Evolutionary conservation across 2,797 vertebrate species (phyloP), one percentile per base, ranked within the genome.

Genomic region (Epinephelus coioides): DNA sequence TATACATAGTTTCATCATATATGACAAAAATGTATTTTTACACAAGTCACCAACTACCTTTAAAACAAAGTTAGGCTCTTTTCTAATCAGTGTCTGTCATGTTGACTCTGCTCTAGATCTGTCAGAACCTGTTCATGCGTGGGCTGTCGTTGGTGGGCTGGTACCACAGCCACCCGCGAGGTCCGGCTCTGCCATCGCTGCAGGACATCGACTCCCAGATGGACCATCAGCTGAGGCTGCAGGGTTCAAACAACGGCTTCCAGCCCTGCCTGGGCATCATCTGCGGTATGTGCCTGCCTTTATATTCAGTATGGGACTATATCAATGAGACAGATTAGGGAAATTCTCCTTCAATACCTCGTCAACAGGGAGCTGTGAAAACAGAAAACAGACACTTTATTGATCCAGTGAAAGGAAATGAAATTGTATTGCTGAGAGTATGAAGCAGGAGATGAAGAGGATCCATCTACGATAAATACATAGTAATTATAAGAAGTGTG

Each of bases 101-200:
- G 54, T 73, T 56, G 38, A 2, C 50, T 67, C 19, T 0, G 30
- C 72, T 62, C 4, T 88, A 99, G 98, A 98, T 99, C 87, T 97
- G 97, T 90, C 98, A 99, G 94, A 98, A 97, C 92, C 94, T 99
- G 82, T 97, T 98, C 82, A 96, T 99, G 94, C 96, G 97, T 0
- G 97, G 98, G 13, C 93, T 99, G 73, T 98, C 97, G 1, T 89
- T 99, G 94, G 98, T 99, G 84, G 98, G 98, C 27, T 99, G 98
- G 98, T 99, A 99, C 94, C 98, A 99, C 94, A 99, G 98, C 92
- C 98, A 99, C 91, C 98, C 98, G 0, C 95, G 97, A 34, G 95
- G 96, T 73, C 97, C 97, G 0, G 97, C 98, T 5, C 93, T 98
- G 78, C 98, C 98, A 0, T 98, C 98, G 0, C 95, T 99, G 84